phyloP scores from a whole-genome alignment of 2,113 vertebrate genomes.

The Gopherus evgoodei region DNA sequence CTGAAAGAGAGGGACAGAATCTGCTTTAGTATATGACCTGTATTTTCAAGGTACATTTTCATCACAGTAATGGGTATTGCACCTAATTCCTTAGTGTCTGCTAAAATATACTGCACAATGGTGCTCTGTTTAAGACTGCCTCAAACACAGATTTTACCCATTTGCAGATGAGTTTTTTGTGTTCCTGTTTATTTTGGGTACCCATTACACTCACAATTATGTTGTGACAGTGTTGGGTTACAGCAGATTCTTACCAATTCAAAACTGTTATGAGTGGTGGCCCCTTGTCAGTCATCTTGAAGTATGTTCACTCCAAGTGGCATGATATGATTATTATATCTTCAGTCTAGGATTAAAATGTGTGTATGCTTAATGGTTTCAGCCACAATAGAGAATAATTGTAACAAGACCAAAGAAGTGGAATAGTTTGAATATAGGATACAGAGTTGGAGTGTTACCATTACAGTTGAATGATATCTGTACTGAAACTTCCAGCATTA shows the following conservation, averaged over 20 bases:
- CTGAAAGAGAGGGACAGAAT: not conserved
- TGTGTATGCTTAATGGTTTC: constrained; percentile 1
- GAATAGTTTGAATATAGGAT: constrained; percentile 8
- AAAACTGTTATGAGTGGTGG: constrained; percentile 66
- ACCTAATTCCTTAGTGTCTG: constrained; percentile 10
- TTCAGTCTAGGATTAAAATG: constrained; percentile 24
- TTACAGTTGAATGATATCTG: not conserved
- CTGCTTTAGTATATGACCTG: not conserved
- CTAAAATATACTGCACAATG: constrained; percentile 3
- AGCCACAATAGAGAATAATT: not conserved
- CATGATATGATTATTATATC: not conserved
- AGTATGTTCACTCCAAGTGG: constrained; percentile 23
- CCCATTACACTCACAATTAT: constrained; percentile 62
- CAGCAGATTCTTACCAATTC: constrained; percentile 62
- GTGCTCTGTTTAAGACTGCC: constrained; percentile 44
- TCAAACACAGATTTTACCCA: constrained; percentile 66
- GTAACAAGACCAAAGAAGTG: not conserved
- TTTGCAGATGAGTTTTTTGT: constrained; percentile 67
- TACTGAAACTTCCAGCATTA: not conserved
- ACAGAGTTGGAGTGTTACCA: not conserved
- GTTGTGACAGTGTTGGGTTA: constrained; percentile 64
- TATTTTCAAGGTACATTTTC: constrained; percentile 17
- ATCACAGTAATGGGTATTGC: not conserved
- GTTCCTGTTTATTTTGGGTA: constrained; percentile 63
- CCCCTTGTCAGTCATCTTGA: constrained; percentile 54